These are phyloP conservation scores for Rousettus madagascariensis DNA, from an alignment of 2,797 vertebrate species.

Conservation along the genomic window DNA sequence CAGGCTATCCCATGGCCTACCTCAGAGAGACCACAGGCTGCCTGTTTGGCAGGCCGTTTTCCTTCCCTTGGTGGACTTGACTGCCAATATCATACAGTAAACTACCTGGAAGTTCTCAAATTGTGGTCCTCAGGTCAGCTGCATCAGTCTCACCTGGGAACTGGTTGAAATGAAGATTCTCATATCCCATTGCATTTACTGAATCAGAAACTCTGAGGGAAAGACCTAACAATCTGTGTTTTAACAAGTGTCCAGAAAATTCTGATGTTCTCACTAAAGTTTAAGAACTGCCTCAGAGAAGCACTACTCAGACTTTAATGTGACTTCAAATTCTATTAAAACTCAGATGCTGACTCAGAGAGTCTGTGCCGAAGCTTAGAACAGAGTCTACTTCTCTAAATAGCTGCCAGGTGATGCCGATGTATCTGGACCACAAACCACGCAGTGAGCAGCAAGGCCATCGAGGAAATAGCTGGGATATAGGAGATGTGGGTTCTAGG, in stretches of 20 bases:
- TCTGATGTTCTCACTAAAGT: fast-evolving
- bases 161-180: not conserved
- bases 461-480: not conserved
- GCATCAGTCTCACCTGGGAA: not conserved
- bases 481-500: not conserved
- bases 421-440: too few relatives aligned
- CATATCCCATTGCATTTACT: too few relatives aligned
- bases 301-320: not conserved
- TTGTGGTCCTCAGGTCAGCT: fast-evolving
- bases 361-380: not conserved
- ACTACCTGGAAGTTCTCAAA: not conserved
- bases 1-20: not conserved
- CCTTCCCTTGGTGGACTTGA: not conserved
- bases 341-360: not conserved
- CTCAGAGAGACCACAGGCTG: not conserved
- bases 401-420: not conserved
- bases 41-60: not conserved
- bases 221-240: fast-evolving
- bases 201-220: not conserved
- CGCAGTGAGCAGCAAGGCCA: fast-evolving
- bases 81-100: fast-evolving
- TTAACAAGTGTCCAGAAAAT: not conserved
- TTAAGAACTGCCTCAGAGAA: not conserved
- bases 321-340: not conserved
- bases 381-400: not conserved